Evolutionary conservation across 2,797 vertebrate genomes (phyloP).

Genomic region (Poeciliopsis gracilis): DNA sequence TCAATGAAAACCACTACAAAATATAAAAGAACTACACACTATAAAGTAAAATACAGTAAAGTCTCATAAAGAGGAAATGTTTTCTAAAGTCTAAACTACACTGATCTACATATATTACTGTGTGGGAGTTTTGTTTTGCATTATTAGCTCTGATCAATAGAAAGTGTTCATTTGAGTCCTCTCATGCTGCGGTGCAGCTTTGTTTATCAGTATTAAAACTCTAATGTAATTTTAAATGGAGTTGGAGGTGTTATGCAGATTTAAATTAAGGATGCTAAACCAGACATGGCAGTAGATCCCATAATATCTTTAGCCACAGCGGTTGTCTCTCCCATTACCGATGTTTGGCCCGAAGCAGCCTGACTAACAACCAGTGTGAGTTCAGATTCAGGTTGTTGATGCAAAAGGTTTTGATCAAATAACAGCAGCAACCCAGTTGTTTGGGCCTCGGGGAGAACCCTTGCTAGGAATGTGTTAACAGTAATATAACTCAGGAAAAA

Average conservation of each 20-base stretch:
- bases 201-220: background rate
- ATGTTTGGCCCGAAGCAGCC: conserved; percentile 52
- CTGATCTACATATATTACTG: background rate
- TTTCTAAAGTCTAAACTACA: background rate
- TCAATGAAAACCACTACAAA: background rate
- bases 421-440: conserved; percentile 23
- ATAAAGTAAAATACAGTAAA: background rate
- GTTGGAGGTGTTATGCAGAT: background rate
- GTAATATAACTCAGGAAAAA: conserved; percentile 9
- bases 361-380: conserved; percentile 45
- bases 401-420: conserved; percentile 41
- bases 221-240: background rate
- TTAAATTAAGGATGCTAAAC: background rate
- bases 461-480: conserved; percentile 6
- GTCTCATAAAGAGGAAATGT: background rate
- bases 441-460: conserved; percentile 8
- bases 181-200: background rate
- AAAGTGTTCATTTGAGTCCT: background rate
- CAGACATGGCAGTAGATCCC: conserved; percentile 8
- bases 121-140: background rate
- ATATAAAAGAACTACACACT: background rate
- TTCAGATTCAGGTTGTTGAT: conserved; percentile 24
- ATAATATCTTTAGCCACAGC: conserved; percentile 50
- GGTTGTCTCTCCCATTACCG: conserved; percentile 44
- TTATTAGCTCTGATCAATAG: background rate